These are phyloP conservation scores for Lithobates pipiens DNA, from an alignment of 2,797 vertebrate genomes.

Conservation along the genomic window DNA sequence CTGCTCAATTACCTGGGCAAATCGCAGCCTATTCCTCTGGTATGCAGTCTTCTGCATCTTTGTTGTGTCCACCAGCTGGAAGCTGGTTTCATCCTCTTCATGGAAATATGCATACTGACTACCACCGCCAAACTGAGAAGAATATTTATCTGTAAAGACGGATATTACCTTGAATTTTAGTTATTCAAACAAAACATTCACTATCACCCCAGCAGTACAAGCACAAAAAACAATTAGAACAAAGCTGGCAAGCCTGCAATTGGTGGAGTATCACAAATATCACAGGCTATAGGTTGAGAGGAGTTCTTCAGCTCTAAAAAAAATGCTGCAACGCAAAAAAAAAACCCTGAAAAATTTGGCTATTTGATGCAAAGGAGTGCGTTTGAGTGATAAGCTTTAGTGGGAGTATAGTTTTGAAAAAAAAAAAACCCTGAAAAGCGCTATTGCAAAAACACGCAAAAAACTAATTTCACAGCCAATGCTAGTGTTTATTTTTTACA, in stretches of 20 bases:
- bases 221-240: neutral
- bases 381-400: too few species aligned
- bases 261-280: neutral
- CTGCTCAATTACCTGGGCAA: conserved; percentile 87
- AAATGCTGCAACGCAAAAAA: neutral
- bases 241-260: too few species aligned
- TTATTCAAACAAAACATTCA: neutral
- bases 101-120: conserved; percentile 98
- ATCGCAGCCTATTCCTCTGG: conserved; percentile 97
- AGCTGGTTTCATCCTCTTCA: conserved; percentile 96
- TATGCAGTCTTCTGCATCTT: conserved; percentile 97
- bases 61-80: conserved; percentile 96
- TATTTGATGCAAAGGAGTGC: too few species aligned
- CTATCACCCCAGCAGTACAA: neutral
- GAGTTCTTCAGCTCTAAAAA: too few species aligned
- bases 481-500: too few species aligned
- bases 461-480: too few species aligned
- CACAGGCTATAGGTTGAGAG: neutral
- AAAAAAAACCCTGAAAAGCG: too few species aligned
- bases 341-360: too few species aligned
- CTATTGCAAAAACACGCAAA: too few species aligned
- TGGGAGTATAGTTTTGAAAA: too few species aligned
- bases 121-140: conserved; percentile 95
- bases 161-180: neutral
- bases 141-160: conserved; percentile 89